These are phyloP conservation scores for Leptinotarsa undecemlineata DNA, from an alignment of 1,140 invertebrate species.

Conservation along the genomic window DNA sequence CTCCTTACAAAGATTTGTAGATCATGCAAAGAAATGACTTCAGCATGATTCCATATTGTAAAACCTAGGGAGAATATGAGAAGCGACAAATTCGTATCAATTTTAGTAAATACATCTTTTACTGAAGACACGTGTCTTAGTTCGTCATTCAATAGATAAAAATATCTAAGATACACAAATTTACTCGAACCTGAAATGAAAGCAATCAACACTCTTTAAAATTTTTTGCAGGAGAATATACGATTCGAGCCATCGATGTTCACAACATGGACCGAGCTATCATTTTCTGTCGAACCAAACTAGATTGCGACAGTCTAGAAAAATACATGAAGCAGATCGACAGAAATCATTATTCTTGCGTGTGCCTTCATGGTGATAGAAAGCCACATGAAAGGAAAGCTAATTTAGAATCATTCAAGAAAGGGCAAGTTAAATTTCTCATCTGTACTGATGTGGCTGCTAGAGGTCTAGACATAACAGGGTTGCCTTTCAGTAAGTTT, in stretches of 20 bases:
- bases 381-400: slow-evolving; percentile 88
- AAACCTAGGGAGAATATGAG: too few relatives aligned
- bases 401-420: slow-evolving; percentile 94
- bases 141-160: too few relatives aligned
- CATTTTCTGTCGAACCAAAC: slow-evolving; percentile 97
- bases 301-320: slow-evolving; percentile 99
- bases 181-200: too few relatives aligned
- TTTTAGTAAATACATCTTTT: too few relatives aligned
- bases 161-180: too few relatives aligned
- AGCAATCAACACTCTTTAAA: background rate
- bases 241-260: slow-evolving; percentile 85
- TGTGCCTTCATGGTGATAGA: slow-evolving; percentile 95
- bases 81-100: too few relatives aligned
- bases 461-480: slow-evolving; percentile 92
- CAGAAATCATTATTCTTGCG: slow-evolving; percentile 77
- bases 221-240: slow-evolving; percentile 71
- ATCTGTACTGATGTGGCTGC: slow-evolving; percentile 99
- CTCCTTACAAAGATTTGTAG: too few relatives aligned
- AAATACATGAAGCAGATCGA: slow-evolving; percentile 75
- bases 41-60: too few relatives aligned
- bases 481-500: slow-evolving; percentile 95
- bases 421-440: slow-evolving; percentile 82
- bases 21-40: too few relatives aligned
- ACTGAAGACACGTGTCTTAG: too few relatives aligned
- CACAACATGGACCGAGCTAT: slow-evolving; percentile 96